phyloP scores from a whole-genome alignment of 2,797 vertebrate genomes.

The Ispidina lecontei region DNA sequence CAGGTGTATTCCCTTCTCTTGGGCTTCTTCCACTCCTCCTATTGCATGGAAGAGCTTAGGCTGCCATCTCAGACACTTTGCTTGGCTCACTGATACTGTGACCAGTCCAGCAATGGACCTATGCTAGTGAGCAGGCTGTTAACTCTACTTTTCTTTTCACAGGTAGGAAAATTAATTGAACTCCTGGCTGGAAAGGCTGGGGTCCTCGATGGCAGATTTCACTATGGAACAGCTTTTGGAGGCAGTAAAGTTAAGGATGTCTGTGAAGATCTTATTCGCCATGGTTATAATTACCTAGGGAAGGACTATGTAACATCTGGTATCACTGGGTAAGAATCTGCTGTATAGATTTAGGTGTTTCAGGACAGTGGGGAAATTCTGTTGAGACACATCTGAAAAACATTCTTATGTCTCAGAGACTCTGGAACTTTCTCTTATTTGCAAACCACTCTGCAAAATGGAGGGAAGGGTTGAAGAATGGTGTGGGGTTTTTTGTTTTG shows the following conservation, averaged over 20 bases:
- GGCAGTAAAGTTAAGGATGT: conserved; percentile 99
- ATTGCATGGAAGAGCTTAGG: neutral
- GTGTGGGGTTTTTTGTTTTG: too few species aligned
- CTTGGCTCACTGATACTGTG: neutral
- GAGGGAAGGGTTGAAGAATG: neutral
- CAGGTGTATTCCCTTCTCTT: neutral
- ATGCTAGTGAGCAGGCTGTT: neutral
- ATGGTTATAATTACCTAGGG: conserved; percentile 97
- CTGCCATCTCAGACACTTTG: neutral
- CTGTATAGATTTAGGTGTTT: neutral
- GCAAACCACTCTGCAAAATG: neutral
- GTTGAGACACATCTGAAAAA: conserved; percentile 14
- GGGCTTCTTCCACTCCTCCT: neutral
- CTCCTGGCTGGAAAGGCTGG: conserved; percentile 96
- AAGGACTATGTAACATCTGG: conserved; percentile 99
- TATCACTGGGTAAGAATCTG: conserved; percentile 91
- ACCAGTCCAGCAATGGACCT: neutral
- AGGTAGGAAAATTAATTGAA: conserved; percentile 98
- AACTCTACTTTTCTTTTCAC: conserved; percentile 19
- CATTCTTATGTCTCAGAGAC: neutral
- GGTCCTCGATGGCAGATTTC: conserved; percentile 92
- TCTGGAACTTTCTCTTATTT: neutral
- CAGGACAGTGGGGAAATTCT: neutral
- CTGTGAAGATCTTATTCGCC: conserved; percentile 95
- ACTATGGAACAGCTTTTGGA: conserved; percentile 97